Evolutionary conservation across 2,113 vertebrate genomes (phyloP).

Genomic region (Thunnus maccoyii): DNA sequence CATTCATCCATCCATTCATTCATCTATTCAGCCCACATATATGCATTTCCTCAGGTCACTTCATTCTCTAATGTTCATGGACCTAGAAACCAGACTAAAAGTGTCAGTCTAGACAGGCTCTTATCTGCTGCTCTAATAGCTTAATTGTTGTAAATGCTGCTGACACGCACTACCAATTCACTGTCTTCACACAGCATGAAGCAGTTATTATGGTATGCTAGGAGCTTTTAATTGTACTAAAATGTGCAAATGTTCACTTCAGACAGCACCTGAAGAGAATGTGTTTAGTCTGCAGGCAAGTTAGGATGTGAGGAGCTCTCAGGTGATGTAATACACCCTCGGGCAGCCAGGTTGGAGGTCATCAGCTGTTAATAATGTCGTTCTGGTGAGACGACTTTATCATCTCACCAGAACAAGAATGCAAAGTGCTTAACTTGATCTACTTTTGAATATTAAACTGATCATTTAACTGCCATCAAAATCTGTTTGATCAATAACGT

Average conservation of each 20-base stretch:
- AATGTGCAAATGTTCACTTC: conserved; percentile 11
- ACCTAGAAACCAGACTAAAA: conserved; percentile 32
- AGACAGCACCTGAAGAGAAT: not conserved
- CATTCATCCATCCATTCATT: conserved; percentile 4
- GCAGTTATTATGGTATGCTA: not conserved
- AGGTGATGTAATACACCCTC: conserved; percentile 6
- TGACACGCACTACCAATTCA: not conserved
- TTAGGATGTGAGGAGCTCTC: not conserved
- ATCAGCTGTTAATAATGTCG: not conserved
- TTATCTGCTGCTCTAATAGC: conserved; percentile 3
- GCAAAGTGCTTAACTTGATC: not conserved
- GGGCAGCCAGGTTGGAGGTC: conserved; percentile 9
- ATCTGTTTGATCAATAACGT: too few relatives aligned
- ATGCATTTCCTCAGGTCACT: conserved; percentile 17
- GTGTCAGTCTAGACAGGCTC: conserved; percentile 21
- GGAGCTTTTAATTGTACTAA: conserved; percentile 5
- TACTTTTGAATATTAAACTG: not conserved
- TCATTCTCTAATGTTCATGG: conserved; percentile 14
- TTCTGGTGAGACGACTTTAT: not conserved
- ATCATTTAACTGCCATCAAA: not conserved
- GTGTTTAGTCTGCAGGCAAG: conserved; percentile 2
- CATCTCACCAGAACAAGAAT: not conserved
- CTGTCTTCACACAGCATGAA: not conserved
- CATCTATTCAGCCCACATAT: conserved; percentile 9
- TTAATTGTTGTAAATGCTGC: not conserved